Percentiles rank a stretch among this genome's conserved stretches.
Conservation (phyloP, 2,113 vertebrate species). For the Beaufortia kweichowensis region DNA sequence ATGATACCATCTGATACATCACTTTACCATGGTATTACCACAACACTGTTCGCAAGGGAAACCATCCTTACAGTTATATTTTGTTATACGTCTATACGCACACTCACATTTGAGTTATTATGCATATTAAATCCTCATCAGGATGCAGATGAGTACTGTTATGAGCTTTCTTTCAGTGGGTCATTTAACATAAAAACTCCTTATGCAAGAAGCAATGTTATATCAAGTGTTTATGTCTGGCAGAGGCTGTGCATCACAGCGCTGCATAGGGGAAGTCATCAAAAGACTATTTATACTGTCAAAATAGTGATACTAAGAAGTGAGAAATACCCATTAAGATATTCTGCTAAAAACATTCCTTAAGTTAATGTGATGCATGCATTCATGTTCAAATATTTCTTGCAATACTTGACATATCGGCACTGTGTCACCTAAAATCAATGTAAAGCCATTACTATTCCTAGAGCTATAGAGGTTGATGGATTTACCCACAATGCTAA, state of each 20-base stretch:
- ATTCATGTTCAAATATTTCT: not conserved
- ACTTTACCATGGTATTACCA: no score
- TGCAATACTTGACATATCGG: not conserved
- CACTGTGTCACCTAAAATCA: constrained; percentile 11
- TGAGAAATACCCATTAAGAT: not conserved
- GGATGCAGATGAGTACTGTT: not conserved
- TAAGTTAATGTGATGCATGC: not conserved
- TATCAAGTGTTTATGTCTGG: constrained; percentile 11
- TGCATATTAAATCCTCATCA: not conserved
- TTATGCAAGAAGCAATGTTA: not conserved
- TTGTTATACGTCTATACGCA: not conserved
- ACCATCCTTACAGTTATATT: no score
- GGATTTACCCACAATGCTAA: constrained; percentile 15
- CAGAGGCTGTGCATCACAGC: not conserved
- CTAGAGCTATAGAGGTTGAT: constrained; percentile 20
- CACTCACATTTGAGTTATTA: not conserved
- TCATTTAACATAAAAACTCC: constrained; percentile 7
- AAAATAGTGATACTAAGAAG: not conserved
- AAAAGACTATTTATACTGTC: not conserved
- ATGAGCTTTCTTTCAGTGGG: not conserved
- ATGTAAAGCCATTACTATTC: constrained; percentile 1
- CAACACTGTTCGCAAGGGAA: no score
- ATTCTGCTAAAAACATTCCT: not conserved
- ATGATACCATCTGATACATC: no score
- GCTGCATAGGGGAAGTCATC: constrained; percentile 20